Conservation (phyloP, 92 coral and sea anemone species). For the Paragorgia papillata region DNA sequence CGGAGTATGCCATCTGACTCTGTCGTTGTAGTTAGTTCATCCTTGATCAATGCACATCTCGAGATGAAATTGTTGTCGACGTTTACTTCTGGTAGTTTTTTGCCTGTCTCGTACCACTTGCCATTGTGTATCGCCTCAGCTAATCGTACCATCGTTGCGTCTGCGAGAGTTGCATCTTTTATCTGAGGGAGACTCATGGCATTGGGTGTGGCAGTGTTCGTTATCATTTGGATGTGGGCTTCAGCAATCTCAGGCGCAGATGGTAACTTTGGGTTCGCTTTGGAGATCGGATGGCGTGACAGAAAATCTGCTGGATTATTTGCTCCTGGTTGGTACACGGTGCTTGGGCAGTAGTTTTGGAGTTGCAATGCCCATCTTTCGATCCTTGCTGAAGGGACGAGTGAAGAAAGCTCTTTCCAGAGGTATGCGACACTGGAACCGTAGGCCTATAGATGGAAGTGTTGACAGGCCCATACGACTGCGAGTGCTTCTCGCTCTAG, state of each 20-base stretch:
- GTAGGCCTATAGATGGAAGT: background rate
- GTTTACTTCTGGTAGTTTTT: background rate
- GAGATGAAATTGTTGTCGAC: background rate
- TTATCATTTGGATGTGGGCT: no score
- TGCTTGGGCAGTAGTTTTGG: background rate
- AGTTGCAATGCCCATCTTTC: slow-evolving; percentile 9
- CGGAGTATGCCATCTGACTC: background rate
- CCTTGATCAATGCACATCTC: slow-evolving; percentile 4
- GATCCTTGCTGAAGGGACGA: background rate
- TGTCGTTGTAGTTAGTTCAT: slow-evolving; percentile 3
- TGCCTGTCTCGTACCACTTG: no score
- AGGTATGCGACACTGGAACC: background rate
- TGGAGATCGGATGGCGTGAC: no score
- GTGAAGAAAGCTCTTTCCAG: background rate
- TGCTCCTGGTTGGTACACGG: slow-evolving; percentile 8
- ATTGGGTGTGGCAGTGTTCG: no score
- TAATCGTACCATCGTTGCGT: background rate
- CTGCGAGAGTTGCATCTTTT: background rate
- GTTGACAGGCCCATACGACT: slow-evolving; percentile 16
- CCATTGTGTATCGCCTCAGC: no score
- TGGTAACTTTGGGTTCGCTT: no score
- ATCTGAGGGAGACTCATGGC: slow-evolving; percentile 3
- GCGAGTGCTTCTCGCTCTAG: slow-evolving; percentile 13
- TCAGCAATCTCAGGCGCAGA: no score
- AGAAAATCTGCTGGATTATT: no score